Evolutionary conservation across 1,140 invertebrate genomes (phyloP), one percentile per base, ranked within the genome.

Genomic region (Lepidurus packardi): DNA sequence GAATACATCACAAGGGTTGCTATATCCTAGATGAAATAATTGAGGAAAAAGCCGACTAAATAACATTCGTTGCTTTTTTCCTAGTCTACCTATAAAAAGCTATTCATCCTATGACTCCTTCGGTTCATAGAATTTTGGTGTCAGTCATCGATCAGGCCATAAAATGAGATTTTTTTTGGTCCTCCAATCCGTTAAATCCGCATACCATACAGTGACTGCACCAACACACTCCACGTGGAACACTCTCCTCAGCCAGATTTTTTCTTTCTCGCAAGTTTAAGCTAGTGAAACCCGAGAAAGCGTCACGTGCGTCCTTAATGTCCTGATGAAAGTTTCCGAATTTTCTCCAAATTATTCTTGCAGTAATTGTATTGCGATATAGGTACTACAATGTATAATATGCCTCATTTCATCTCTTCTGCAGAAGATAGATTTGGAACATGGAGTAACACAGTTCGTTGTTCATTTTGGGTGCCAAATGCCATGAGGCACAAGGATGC

Each of bases 401-500:
- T 34, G 34, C 34, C 34, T 3, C 34, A 34, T 34, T 34, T 34
- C 34, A 34, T 34, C 34, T 34, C 34, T 34, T 34, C 34, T 34
- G 34, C 34, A 4, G 34, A 34, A 34, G 3, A 34, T 34, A 34
- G 34, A 34, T 34, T 34, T 34, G 34, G 34, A 34, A 34, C 34
- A 2, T 34, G 3, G 3, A 34, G 34, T 2, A 34, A 34, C 53
- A 7, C 8, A 65, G 53, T 65, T 21, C 53, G 53, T 65, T 65
- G 53, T 65, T 65, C 53, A 65, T 16, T 65, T 65, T 21, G 53
- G 8, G 53, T n/a, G 53, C 53, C 53, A 65, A 65, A 16, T 65
- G 53, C 53, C 53, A 65, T 65, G 53, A 65, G 53, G 53, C 53
- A 65, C 13, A 65, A 65, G 13, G 53, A 65, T 65, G 53, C 53